Conservation (phyloP, 2,888 invertebrate genomes). For the Lycia hirtaria region DNA sequence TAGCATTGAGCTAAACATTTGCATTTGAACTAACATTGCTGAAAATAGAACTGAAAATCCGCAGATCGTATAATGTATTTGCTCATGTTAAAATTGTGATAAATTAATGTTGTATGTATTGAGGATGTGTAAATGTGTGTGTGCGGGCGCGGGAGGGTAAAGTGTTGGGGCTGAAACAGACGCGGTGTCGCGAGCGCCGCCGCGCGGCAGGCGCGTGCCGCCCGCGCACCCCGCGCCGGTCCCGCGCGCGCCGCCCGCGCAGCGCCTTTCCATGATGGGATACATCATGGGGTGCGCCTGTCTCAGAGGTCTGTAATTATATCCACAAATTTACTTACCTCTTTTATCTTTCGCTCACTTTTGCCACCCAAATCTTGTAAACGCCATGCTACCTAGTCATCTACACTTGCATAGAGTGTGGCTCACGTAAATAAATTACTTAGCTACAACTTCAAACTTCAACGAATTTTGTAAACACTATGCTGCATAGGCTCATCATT, state of each 20-base stretch:
- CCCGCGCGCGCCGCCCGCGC: conserved; percentile 65
- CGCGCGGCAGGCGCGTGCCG: conserved; percentile 78
- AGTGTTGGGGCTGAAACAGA: conserved; percentile 65
- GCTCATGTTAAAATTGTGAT: conserved; percentile 5
- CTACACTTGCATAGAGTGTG: no score
- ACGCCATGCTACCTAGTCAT: no score
- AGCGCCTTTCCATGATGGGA: conserved; percentile 91
- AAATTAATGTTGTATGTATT: conserved; percentile 13
- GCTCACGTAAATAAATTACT: no score
- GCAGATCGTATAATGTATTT: neutral
- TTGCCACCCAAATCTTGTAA: neutral
- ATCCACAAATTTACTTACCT: no score
- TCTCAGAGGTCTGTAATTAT: conserved; percentile 90
- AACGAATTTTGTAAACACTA: no score
- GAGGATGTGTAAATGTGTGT: conserved; percentile 33
- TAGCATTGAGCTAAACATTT: neutral
- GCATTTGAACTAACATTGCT: conserved; percentile 3
- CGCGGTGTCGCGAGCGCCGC: conserved; percentile 72
- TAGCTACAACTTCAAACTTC: no score
- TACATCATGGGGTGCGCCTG: conserved; percentile 97
- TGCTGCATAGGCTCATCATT: no score
- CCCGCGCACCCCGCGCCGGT: conserved; percentile 72
- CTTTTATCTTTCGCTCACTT: neutral
- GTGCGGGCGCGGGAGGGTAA: conserved; percentile 61
- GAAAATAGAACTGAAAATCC: conserved; percentile 4